Evolutionary conservation across 2,113 vertebrate species (phyloP), one percentile per base, ranked within the genome.

Genomic region (Tamias sibiricus): DNA sequence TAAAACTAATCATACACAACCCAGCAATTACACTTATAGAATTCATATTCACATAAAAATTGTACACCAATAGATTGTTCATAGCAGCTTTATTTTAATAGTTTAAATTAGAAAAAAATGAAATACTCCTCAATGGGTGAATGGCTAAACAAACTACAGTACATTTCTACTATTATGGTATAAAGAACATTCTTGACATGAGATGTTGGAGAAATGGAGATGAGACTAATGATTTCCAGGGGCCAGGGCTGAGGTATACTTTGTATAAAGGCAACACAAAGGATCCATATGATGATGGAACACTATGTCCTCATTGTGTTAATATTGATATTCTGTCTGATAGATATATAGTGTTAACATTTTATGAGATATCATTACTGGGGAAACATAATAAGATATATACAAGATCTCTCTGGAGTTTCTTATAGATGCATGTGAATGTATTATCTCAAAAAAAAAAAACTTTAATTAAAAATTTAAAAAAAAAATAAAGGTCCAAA

Each of bases 391-490:
- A 3, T 72, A 72, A 77, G 49, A 5, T 0, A 17, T 59, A 83
- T 6, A 40, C 0, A 54, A 20, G 20, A 84, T 54, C 37, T 88
- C 49, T 66, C 35, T 95, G 24, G 47, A 72, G 4, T 83, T 90
- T 93, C 52, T 93, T 82, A 68, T 13, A 76, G 22, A 24, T 72
- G 37, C 6, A 88, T 75, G 20, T 69, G 32, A 90, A 75, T 11
- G 17, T 69, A 35, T n/a, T 87, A 82, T 82, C 24, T 93, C n/a
- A 71, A 90, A 87, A 72, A 92, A 87, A 72, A 92, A 72, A 90
- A 87, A 26, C 24, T 72, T 89, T 75, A 76, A 40, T 37, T 62
- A 49, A 59, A 52, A 77, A 71, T 44, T 22, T 22, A 22, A 57
- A 22, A 57, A 72, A 4, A 57, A 40, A 49, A 49, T 49, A 49